phyloP scores from a whole-genome alignment of 1,140 invertebrate genomes.

The Diorhabda carinulata region DNA sequence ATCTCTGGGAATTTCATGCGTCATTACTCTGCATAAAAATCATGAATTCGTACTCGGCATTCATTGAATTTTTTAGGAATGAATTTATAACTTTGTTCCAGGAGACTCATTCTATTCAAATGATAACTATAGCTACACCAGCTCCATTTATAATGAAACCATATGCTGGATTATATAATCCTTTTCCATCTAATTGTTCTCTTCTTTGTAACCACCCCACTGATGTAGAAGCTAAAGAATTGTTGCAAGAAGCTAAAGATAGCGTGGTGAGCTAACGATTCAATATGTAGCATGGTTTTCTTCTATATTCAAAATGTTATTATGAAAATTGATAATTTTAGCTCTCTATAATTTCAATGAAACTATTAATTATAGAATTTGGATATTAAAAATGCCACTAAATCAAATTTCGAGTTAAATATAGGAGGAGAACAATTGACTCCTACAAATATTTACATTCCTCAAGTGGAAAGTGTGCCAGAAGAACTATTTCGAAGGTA shows the following conservation, averaged over 20 bases:
- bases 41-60: too few species aligned
- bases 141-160: constrained; percentile 67
- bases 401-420: constrained; percentile 51
- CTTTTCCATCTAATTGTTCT: constrained; percentile 72
- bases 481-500: constrained; percentile 55
- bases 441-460: constrained; percentile 4
- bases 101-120: constrained; percentile 15
- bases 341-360: too few species aligned
- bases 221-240: constrained; percentile 67
- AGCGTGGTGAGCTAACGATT: constrained; percentile 55
- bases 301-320: background rate
- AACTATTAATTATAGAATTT: too few species aligned
- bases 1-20: too few species aligned
- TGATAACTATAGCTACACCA: constrained; percentile 44
- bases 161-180: constrained; percentile 74
- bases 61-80: too few species aligned
- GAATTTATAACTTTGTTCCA: too few species aligned
- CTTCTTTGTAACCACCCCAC: constrained; percentile 78
- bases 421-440: constrained; percentile 41
- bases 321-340: background rate
- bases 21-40: too few species aligned
- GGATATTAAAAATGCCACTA: constrained; percentile 25
- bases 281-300: background rate
- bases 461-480: constrained; percentile 50
- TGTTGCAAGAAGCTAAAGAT: constrained; percentile 67